Percentiles rank a stretch among this genome's conserved stretches.
phyloP scores from a whole-genome alignment of 2,888 invertebrate species.

The Catocala sponsa region DNA sequence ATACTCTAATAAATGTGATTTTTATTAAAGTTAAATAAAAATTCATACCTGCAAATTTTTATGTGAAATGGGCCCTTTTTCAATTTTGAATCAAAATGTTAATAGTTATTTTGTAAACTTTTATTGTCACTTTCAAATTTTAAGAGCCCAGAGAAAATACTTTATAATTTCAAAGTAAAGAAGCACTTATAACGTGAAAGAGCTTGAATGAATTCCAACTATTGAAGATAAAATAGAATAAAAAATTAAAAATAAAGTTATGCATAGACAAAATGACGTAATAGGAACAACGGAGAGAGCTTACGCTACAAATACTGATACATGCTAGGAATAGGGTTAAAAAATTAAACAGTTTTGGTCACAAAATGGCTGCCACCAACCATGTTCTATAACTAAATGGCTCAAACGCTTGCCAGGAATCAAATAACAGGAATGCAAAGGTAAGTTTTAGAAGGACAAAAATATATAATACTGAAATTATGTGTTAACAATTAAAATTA shows the following conservation, averaged over 20 bases:
- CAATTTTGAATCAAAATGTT: constrained; percentile 21
- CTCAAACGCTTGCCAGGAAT: constrained; percentile 70
- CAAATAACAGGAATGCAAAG: constrained; percentile 74
- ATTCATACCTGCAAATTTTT: no score
- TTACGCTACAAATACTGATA: constrained; percentile 84
- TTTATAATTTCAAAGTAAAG: no score
- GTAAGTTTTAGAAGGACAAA: constrained; percentile 58
- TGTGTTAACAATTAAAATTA: constrained; percentile 47
- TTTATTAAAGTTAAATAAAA: not conserved
- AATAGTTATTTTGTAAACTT: no score
- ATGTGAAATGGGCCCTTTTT: constrained; percentile 1
- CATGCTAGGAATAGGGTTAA: constrained; percentile 74
- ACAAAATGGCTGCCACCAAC: constrained; percentile 51
- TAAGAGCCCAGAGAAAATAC: no score
- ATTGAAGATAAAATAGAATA: constrained; percentile 33
- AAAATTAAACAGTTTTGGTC: constrained; percentile 65
- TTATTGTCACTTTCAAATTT: no score
- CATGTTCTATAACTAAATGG: constrained; percentile 67
- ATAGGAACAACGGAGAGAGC: constrained; percentile 81
- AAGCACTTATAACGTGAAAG: no score
- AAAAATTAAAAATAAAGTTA: constrained; percentile 40
- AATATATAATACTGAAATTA: constrained; percentile 70
- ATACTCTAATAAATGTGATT: constrained; percentile 2
- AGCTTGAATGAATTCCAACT: constrained; percentile 2
- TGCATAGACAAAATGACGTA: constrained; percentile 50